Evolutionary conservation across 2,113 vertebrate genomes (phyloP), one percentile per base, ranked within the genome.

Genomic region (Orthonyx spaldingii): DNA sequence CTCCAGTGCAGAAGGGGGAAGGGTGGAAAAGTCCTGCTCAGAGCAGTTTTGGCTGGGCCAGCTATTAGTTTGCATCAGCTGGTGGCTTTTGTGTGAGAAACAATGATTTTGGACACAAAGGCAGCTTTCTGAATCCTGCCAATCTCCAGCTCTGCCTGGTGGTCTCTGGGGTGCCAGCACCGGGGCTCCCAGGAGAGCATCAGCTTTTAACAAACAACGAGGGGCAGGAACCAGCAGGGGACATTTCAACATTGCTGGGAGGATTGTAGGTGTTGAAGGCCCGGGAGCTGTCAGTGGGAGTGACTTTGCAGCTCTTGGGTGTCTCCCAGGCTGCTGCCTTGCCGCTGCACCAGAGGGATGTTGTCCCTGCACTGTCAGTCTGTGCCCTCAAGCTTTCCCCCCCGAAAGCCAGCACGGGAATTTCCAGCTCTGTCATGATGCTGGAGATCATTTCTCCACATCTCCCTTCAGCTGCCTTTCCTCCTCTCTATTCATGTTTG

Each of bases 171-270:
- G 42, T 49, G 3, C n/a, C 35, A 55, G n/a, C 68, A 44, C 57
- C 0, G 2, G 50, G 56, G 56, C 61, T 46, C 47, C 8, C 23
- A 74, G 74, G 37, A 7, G 30, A 17, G 33, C 2, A 1, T 44
- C 90, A 49, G 77, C 42, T 3, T 68, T 37, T 27, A 41, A 23
- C 16, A 46, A 52, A 57, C 30, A 30, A 4, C 0, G 11, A 65
- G 56, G 39, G 53, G 3, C 6, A 46, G 71, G 81, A 59, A 39
- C 11, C 8, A 12, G 35, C 78, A 42, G 78, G 82, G 82, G 64
- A 17, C 47, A 12, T 65, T 66, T 30, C 19, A 57, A 0, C 70
- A 16, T 30, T 16, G 46, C 85, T 80, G 87, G 39, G 60, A 74
- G 64, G 59, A 12, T 39, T 83, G 70, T 9, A 68, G 57, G 75